Evolutionary conservation across 2,113 vertebrate species (phyloP).

Genomic region (Nicator chloris): DNA sequence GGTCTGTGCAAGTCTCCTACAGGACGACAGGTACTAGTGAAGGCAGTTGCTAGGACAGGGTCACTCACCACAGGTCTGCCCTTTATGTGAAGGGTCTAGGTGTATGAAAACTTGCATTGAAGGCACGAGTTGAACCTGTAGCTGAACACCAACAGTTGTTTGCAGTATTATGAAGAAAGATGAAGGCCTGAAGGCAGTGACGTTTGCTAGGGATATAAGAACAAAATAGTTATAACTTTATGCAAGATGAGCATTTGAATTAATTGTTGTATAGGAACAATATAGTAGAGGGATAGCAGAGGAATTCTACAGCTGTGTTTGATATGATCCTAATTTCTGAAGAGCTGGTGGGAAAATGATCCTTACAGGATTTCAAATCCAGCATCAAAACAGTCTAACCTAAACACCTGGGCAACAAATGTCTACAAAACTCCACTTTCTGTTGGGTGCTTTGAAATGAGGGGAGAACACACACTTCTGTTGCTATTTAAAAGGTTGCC

Average conservation of each 20-base stretch:
- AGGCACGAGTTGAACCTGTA: constrained; percentile 83
- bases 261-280: background rate
- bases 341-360: background rate
- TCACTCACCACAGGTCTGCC: constrained; percentile 82
- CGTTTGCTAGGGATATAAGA: constrained; percentile 69
- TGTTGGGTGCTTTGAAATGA: background rate
- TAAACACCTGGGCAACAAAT: background rate
- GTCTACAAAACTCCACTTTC: background rate
- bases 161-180: constrained; percentile 81
- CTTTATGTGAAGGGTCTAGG: constrained; percentile 63
- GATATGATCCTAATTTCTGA: background rate
- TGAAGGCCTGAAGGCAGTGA: constrained; percentile 83
- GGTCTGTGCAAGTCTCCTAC: background rate
- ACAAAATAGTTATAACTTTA: background rate
- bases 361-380: background rate
- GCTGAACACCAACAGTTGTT: constrained; percentile 73
- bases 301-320: background rate
- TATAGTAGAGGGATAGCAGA: background rate
- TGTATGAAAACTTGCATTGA: constrained; percentile 85
- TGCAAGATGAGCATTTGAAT: background rate
- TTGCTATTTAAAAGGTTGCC: background rate
- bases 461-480: background rate
- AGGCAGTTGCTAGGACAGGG: background rate
- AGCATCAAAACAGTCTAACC: background rate
- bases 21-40: background rate